Evolutionary conservation across 2,797 vertebrate species (phyloP).

Genomic region (Molossus molossus): DNA sequence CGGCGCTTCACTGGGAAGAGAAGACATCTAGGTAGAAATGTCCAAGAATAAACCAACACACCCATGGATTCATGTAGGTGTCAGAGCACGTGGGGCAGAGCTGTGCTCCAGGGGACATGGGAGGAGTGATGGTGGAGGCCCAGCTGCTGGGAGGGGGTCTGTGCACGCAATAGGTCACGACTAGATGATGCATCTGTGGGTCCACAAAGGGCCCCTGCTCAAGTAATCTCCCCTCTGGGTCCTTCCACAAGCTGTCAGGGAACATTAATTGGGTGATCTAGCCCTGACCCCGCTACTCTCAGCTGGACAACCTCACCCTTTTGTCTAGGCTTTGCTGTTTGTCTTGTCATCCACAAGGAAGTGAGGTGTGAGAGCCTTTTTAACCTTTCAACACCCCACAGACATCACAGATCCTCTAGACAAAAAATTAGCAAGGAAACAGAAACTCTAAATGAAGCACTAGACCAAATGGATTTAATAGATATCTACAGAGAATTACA

Average conservation of each 20-base stretch:
- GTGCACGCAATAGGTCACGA: not conserved
- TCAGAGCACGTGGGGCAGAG: too few relatives aligned
- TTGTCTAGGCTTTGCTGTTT: not conserved
- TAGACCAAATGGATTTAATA: too few relatives aligned
- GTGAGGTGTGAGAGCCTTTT: not conserved
- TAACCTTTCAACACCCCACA: not conserved
- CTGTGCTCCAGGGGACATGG: rapidly evolving
- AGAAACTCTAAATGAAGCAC: too few relatives aligned
- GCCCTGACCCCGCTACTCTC: not conserved
- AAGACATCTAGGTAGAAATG: not conserved
- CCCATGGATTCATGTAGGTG: not conserved
- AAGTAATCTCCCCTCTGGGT: not conserved
- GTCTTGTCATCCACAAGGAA: not conserved
- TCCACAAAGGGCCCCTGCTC: not conserved
- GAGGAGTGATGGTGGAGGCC: not conserved
- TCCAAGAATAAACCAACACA: not conserved
- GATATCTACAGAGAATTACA: too few relatives aligned
- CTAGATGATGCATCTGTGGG: too few relatives aligned
- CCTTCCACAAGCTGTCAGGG: not conserved
- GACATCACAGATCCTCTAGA: too few relatives aligned
- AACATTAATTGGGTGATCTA: not conserved
- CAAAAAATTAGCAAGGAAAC: too few relatives aligned
- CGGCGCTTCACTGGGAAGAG: not conserved
- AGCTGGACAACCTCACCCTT: too few relatives aligned
- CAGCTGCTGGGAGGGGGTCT: not conserved